These are phyloP conservation scores for Chymomyza caudatula DNA, from an alignment of 2,888 invertebrate species.

Conservation along the genomic window DNA sequence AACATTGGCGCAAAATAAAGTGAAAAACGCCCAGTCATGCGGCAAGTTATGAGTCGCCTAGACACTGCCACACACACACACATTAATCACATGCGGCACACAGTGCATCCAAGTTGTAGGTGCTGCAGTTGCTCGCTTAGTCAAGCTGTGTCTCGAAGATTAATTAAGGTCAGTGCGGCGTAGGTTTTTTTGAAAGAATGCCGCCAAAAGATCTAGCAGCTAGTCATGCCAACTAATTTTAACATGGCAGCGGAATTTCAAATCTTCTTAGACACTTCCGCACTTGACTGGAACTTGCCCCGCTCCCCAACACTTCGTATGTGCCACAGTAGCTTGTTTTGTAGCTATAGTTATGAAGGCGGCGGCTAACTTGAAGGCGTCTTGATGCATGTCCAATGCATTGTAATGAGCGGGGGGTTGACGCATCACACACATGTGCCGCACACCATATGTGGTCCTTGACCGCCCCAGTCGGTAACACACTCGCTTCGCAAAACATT, in stretches of 20 bases:
- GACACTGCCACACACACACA: slow-evolving; percentile 24
- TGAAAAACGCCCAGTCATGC: slow-evolving; percentile 63
- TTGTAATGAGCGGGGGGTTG: slow-evolving; percentile 72
- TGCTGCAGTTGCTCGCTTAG: neutral
- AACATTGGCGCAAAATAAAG: slow-evolving; percentile 2
- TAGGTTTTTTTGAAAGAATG: neutral
- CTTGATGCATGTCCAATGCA: slow-evolving; percentile 73
- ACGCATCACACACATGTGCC: slow-evolving; percentile 27
- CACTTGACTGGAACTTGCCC: slow-evolving; percentile 13
- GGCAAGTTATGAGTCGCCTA: slow-evolving; percentile 31
- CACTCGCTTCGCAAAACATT: neutral
- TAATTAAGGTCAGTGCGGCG: slow-evolving; percentile 63
- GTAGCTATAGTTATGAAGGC: neutral
- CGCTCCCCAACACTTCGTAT: neutral
- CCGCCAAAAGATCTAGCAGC: slow-evolving; percentile 39
- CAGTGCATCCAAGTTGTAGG: slow-evolving; percentile 30
- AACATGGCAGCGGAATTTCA: neutral
- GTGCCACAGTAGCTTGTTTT: neutral
- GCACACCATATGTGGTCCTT: slow-evolving; percentile 66
- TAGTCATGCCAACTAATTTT: slow-evolving; percentile 44
- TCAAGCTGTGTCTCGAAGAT: slow-evolving; percentile 37
- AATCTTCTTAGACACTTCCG: slow-evolving; percentile 20
- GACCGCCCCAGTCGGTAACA: neutral
- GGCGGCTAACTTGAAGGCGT: slow-evolving; percentile 51
- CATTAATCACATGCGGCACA: slow-evolving; percentile 65